A percentile compares a stretch with the other conserved stretches of the same genome.
These are phyloP conservation scores for Hirudinaria manillensis DNA, from an alignment of 2,888 invertebrate genomes.

Conservation along the genomic window DNA sequence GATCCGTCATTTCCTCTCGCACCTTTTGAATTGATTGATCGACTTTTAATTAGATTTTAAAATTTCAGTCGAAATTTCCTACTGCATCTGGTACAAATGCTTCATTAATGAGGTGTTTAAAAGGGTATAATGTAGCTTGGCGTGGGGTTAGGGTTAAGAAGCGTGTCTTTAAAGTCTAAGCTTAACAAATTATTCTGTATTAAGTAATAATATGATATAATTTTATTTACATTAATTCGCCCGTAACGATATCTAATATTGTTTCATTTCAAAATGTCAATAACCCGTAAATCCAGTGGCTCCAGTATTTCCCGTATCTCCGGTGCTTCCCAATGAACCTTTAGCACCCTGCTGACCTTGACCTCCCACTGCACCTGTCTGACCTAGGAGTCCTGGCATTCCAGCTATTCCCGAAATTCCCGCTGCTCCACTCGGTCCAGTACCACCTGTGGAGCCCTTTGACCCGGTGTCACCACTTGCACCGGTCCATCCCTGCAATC, in stretches of 20 bases:
- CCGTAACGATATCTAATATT: too few relatives aligned
- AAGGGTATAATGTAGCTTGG: too few relatives aligned
- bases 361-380: constrained; percentile 17
- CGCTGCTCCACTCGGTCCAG: not conserved
- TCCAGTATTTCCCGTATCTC: constrained; percentile 21
- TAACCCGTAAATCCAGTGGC: constrained; percentile 11
- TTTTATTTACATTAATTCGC: too few relatives aligned
- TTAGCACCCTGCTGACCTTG: constrained; percentile 1
- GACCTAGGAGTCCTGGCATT: constrained; percentile 12
- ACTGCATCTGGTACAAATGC: too few relatives aligned
- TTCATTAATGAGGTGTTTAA: too few relatives aligned
- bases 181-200: too few relatives aligned
- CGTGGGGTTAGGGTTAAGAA: too few relatives aligned
- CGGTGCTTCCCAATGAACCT: constrained; percentile 21
- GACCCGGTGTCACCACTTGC: not conserved
- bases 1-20: constrained; percentile 29
- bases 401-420: constrained; percentile 24
- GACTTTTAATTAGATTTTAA: too few relatives aligned
- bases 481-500: constrained; percentile 20
- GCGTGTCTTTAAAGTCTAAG: too few relatives aligned
- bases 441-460: not conserved
- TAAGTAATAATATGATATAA: too few relatives aligned
- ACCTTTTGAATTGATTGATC: constrained; percentile 11
- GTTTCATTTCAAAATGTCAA: not conserved
- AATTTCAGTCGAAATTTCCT: too few relatives aligned